Conservation (phyloP, 2,888 invertebrate species). For the Willowsia nigromaculata region DNA sequence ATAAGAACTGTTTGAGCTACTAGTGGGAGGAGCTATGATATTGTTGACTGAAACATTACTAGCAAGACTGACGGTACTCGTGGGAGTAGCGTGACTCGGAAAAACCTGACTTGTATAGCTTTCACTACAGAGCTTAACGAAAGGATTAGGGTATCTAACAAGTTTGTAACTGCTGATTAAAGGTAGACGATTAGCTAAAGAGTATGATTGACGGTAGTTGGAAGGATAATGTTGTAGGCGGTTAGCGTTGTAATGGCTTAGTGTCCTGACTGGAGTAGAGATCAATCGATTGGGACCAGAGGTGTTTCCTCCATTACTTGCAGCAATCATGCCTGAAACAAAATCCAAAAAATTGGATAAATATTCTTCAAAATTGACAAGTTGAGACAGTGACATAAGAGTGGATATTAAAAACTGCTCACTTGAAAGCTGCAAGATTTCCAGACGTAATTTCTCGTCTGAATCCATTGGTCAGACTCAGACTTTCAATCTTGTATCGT, state of each 20-base stretch:
- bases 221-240: neutral
- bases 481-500: no score
- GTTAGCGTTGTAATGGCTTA: neutral
- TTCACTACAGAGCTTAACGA: neutral
- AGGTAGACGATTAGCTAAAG: no score
- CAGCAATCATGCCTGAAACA: neutral
- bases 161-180: no score
- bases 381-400: neutral
- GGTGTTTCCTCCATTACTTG: neutral
- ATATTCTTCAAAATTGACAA: neutral
- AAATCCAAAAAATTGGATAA: neutral
- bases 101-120: neutral
- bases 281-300: neutral
- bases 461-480: conserved; percentile 43
- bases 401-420: neutral
- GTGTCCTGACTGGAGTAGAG: neutral
- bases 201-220: no score
- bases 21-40: no score
- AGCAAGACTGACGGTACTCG: no score
- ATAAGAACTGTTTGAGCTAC: no score
- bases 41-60: no score
- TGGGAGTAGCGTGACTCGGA: no score
- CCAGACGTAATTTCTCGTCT: conserved; percentile 45
- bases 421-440: conserved; percentile 62
- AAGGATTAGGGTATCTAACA: neutral